Percentiles rank a stretch among this genome's conserved stretches.
These are phyloP conservation scores for Ophion ellenae DNA, from an alignment of 2,888 invertebrate species.

Conservation along the genomic window DNA sequence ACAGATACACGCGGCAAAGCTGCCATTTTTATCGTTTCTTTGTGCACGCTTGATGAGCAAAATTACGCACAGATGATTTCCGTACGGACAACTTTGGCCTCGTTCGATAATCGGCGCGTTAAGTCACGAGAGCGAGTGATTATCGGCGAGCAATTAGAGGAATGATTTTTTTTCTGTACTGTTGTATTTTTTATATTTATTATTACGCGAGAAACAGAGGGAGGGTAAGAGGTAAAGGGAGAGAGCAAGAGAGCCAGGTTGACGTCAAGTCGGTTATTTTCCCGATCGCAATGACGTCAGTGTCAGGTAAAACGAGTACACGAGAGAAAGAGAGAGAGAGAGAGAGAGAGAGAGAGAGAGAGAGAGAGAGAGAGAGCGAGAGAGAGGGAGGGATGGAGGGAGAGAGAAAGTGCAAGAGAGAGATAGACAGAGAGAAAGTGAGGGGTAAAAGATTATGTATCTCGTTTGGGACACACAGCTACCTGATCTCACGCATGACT, in stretches of 20 bases:
- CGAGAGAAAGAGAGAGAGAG: not conserved
- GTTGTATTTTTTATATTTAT: not conserved
- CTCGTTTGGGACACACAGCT: conserved; percentile 10
- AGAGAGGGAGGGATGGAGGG: not conserved
- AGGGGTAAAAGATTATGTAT: too few species aligned
- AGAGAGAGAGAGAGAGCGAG: conserved; percentile 18
- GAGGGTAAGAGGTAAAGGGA: not conserved
- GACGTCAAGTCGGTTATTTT: conserved; percentile 50
- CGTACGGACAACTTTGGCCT: conserved; percentile 33
- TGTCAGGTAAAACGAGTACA: conserved; percentile 31
- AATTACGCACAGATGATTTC: conserved; percentile 45
- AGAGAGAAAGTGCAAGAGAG: not conserved
- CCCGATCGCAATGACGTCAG: conserved; percentile 63
- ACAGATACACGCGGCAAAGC: not conserved
- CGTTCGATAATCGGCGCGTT: conserved; percentile 55
- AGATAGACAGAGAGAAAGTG: too few species aligned
- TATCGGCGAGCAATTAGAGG: conserved; percentile 56
- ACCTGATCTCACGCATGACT: conserved; percentile 61
- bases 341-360: conserved; percentile 10
- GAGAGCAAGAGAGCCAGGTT: not conserved
- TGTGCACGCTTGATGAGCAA: conserved; percentile 37
- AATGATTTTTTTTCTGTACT: conserved; percentile 14
- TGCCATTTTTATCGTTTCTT: conserved; percentile 38
- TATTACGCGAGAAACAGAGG: not conserved
- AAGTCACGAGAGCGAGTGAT: conserved; percentile 51